These are phyloP conservation scores for Mormoops blainvillei DNA, from an alignment of 2,113 vertebrate species.

Conservation along the genomic window DNA sequence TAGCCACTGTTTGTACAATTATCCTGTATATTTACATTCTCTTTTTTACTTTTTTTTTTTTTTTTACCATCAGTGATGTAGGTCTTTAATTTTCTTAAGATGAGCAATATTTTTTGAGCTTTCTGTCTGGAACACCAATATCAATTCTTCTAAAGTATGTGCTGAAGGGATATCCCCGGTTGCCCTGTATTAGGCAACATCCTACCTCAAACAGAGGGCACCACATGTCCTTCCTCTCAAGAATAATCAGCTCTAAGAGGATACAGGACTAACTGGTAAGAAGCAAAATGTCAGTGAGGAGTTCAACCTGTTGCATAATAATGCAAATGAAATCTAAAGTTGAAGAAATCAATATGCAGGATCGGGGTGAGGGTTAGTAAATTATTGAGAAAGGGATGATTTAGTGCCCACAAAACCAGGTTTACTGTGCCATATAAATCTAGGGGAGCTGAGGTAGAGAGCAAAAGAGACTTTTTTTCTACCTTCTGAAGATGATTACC, in stretches of 20 bases:
- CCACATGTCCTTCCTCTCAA: accelerated
- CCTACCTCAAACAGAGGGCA: neutral
- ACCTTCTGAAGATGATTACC: neutral
- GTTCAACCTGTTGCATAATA: neutral
- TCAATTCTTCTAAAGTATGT: neutral
- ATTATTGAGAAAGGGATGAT: neutral
- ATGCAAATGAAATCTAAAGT: neutral
- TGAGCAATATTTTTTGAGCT: neutral
- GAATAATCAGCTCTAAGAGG: neutral
- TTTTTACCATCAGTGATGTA: neutral
- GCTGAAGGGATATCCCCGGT: accelerated
- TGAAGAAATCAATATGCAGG: neutral
- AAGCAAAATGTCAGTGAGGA: neutral
- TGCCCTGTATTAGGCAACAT: neutral
- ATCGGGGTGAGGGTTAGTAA: neutral
- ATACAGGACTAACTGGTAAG: no score
- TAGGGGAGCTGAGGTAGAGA: neutral
- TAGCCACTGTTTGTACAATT: neutral
- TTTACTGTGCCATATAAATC: neutral
- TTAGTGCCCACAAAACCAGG: no score
- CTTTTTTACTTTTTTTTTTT: neutral
- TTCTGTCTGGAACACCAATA: neutral
- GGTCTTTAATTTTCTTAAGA: neutral
- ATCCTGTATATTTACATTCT: neutral
- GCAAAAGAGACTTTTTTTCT: neutral